Evolutionary conservation across 2,888 invertebrate species (phyloP).

Genomic region (Eristalis arbustorum): DNA sequence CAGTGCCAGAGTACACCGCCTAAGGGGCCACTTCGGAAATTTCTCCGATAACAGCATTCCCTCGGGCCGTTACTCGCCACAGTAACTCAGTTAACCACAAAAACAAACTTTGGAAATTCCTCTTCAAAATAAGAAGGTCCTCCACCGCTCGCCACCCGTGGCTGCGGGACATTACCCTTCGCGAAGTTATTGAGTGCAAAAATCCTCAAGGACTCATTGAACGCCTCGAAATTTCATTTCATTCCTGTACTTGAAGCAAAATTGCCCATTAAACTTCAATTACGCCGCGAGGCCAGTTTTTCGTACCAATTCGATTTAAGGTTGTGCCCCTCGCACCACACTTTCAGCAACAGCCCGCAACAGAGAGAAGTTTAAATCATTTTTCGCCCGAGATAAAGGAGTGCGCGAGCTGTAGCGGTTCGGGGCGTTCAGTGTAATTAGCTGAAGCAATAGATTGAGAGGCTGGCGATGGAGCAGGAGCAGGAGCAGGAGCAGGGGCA

Average conservation of each 20-base stretch:
- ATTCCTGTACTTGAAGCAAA: conserved; percentile 19
- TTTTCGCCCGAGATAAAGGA: conserved; percentile 35
- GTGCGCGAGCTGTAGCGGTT: conserved; percentile 18
- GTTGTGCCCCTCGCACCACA: not conserved
- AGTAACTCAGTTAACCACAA: conserved; percentile 31
- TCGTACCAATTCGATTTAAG: conserved; percentile 42
- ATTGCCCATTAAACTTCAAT: conserved; percentile 61
- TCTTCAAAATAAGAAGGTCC: not conserved
- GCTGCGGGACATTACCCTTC: not conserved
- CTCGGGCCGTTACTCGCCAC: not conserved
- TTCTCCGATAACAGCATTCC: conserved; percentile 6
- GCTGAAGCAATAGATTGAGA: conserved; percentile 3
- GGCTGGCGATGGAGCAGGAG: not conserved
- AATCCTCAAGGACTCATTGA: not conserved
- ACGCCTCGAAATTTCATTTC: not conserved
- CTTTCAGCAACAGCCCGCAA: too few relatives aligned
- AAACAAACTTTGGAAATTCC: conserved; percentile 15
- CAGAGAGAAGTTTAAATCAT: conserved; percentile 22
- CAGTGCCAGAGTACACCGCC: too few relatives aligned
- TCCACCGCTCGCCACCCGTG: too few relatives aligned
- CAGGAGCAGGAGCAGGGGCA: not conserved
- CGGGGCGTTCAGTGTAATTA: conserved; percentile 42
- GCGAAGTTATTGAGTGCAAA: conserved; percentile 37
- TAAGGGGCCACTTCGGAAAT: not conserved
- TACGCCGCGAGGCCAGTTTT: conserved; percentile 53